phyloP scores from a whole-genome alignment of 2,113 vertebrate species.

The Triplophysa siluroides region DNA sequence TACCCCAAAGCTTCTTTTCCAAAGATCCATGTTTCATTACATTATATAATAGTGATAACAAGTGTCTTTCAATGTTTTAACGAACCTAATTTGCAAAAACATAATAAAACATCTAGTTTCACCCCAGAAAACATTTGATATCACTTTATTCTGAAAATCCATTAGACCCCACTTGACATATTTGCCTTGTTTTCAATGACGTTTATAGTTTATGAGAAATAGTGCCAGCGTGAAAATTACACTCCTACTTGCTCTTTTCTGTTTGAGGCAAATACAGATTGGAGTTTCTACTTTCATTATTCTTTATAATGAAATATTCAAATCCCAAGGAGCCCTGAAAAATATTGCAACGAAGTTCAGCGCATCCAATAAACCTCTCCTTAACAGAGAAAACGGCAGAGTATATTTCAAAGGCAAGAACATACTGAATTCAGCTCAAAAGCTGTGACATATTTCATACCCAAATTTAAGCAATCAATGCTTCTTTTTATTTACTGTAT shows the following conservation, averaged over 20 bases:
- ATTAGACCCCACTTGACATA: constrained; percentile 51
- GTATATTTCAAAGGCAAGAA: constrained; percentile 19
- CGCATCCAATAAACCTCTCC: constrained; percentile 58
- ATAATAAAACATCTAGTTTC: background rate
- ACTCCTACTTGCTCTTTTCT: constrained; percentile 63
- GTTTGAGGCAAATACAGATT: constrained; percentile 72
- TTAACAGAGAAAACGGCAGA: constrained; percentile 38
- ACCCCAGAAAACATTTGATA: constrained; percentile 4
- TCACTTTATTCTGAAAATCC: background rate
- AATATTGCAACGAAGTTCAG: constrained; percentile 66
- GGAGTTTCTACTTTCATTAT: constrained; percentile 62
- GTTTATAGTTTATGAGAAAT: constrained; percentile 54
- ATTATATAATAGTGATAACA: background rate
- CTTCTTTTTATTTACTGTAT: background rate
- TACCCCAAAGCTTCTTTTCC: background rate
- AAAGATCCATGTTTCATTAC: constrained; percentile 2
- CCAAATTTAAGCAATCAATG: constrained; percentile 4
- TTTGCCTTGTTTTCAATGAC: constrained; percentile 52
- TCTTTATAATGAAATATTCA: constrained; percentile 75
- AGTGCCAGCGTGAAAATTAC: constrained; percentile 58
- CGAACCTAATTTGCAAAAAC: constrained; percentile 46
- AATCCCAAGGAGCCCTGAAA: constrained; percentile 54
- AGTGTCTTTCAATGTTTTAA: constrained; percentile 44
- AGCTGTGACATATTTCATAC: background rate
- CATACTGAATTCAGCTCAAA: constrained; percentile 6